Base-by-base conservation (phyloP, 2,797 vertebrate species). In the Podarcis lilfordi region DNA sequence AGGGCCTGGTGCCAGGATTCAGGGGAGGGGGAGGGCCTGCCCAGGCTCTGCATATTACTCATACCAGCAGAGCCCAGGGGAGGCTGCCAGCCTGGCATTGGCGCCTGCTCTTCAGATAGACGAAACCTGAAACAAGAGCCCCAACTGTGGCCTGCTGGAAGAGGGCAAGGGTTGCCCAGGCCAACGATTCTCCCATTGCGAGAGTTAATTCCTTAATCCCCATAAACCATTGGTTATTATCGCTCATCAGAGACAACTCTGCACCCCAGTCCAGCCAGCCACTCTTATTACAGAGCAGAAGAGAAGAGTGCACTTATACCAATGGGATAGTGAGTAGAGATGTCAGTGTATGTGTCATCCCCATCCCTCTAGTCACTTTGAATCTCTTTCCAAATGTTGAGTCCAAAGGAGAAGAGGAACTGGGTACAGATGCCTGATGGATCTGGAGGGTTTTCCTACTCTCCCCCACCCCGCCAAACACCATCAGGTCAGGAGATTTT, bases 81-180 rank as follows among this genome's bases (percentile, higher is more conserved):
- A 89, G 80, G 59, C 79, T 82, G 79, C 59, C 84, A 68, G 78
- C 79, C 71, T 82, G 71, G 88, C 84, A 89, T 8, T 89, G 88
- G 88, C 79, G 79, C 72, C 88, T 82, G 84, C 35, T 77, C 35
- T 69, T 80, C 71, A 77, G 79, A 76, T 25, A 89, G 61, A 86
- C 45, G 88, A 86, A 89, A 77, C 71, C 37, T 32, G 64, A 86
- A 79, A 82, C 78, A 89, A 76, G 37, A 80, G 37, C 77, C 10
- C 50, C 82, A 85, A 69, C 32, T 21, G 32, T 85, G 61, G 19
- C 43, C 35, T 37, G 32, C 25, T 40, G 71, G 43, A 68, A 68
- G 50, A 85, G 78, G 43, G 71, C 61, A 59, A 40, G 64, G 71
- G 59, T 19, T 61, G 11, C 83, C 32, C 13, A 29, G 55, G n/a